Conservation (phyloP, 2,797 vertebrate species). For the Nyctalus aviator region DNA sequence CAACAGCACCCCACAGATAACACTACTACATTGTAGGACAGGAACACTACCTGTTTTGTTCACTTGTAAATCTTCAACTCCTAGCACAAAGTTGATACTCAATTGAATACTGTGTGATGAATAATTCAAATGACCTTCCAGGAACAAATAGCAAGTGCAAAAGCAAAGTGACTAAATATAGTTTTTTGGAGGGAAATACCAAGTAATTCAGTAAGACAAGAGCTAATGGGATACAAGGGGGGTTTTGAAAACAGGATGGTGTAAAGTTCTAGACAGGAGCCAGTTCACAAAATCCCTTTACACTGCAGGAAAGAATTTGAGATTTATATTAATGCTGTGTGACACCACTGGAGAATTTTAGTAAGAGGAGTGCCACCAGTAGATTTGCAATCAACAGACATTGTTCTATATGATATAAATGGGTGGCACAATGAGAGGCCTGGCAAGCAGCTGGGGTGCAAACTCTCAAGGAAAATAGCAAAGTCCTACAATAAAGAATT, state of each 20-base stretch:
- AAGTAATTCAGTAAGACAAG: not conserved
- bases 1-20: not conserved
- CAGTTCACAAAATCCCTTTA: not conserved
- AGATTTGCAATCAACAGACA: conserved; percentile 20
- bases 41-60: not conserved
- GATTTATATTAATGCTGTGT: conserved; percentile 1
- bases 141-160: not conserved
- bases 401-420: not conserved
- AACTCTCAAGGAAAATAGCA: conserved; percentile 8
- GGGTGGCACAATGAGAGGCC: not conserved
- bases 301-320: not conserved
- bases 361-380: not conserved
- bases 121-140: not conserved
- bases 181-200: not conserved
- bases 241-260: not conserved
- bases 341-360: conserved; percentile 23
- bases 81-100: not conserved
- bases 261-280: not conserved
- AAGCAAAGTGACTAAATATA: not conserved
- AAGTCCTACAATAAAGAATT: conserved; percentile 33
- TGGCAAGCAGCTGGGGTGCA: not conserved
- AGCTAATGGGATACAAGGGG: not conserved
- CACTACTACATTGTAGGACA: not conserved
- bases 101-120: not conserved
- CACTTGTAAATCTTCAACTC: conserved; percentile 7